Evolutionary conservation across 2,888 invertebrate species (phyloP), one percentile per base, ranked within the genome.

Genomic region (Xylota sylvarum): DNA sequence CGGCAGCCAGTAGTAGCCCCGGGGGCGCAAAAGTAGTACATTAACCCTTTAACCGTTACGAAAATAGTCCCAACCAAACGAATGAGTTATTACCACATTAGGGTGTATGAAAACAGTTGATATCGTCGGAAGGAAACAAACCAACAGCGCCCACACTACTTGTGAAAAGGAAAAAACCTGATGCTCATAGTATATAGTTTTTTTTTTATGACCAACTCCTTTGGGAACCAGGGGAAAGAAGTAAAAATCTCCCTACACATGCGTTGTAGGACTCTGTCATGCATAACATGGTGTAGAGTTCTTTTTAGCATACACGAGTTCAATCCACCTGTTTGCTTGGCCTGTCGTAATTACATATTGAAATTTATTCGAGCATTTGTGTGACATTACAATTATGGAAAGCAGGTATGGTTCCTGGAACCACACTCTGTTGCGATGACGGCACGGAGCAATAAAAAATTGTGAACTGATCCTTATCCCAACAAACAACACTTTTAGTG

Each of bases 321-420:
- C n/a, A 78, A 78, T 86, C 86, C 86, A 86, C 86, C 82, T 86
- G 86, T 86, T 86, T 46, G 81, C 72, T 77, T 43, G 46, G 55
- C 14, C 56, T 23, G 50, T 10, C 5, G 37, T 86, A 86, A 86
- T 86, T 86, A 78, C 62, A 82, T 37, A 48, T 70, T 72, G 60
- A 72, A 81, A 85, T 70, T 76, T 81, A 85, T 77, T 85, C 85
- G 81, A 81, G 85, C 85, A 85, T 81, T 86, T 82, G 82, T 77
- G 82, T 81, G 86, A 86, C 82, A 82, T 62, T 78, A 82, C 32
- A 82, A 86, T 82, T 82, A 86, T 82, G 64, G 30, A 62, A 73
- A 82, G 62, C 72, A 67, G 77, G 77, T 82, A 82, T 35, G 19
- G 86, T 82, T 82, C 82, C 55, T 77, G 67, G 48, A 73, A 78